Percentiles rank a stretch among this genome's conserved stretches.
phyloP scores from a whole-genome alignment of 2,888 invertebrate genomes.

The Nemotelus nigrinus region DNA sequence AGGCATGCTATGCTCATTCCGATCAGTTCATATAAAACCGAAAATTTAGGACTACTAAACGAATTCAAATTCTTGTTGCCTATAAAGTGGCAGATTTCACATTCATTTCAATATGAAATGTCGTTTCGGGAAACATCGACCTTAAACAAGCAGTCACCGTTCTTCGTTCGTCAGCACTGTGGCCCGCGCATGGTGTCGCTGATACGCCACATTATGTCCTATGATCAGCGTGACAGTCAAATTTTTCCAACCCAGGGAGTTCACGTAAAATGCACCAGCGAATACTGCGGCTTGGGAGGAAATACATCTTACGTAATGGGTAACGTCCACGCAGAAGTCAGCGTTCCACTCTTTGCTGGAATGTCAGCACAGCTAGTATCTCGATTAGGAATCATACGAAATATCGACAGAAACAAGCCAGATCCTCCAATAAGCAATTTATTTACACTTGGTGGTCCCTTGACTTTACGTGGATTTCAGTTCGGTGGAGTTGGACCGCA shows the following conservation, averaged over 20 bases:
- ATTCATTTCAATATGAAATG: constrained; percentile 90
- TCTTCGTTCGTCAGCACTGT: constrained; percentile 82
- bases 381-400: constrained; percentile 59
- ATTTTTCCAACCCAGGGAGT: constrained; percentile 83
- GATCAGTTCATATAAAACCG: constrained; percentile 76
- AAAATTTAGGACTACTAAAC: constrained; percentile 79
- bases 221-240: constrained; percentile 81
- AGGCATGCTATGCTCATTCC: constrained; percentile 51
- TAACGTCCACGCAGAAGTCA: constrained; percentile 78
- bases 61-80: constrained; percentile 80
- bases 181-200: constrained; percentile 92
- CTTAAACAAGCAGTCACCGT: constrained; percentile 78
- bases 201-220: constrained; percentile 79
- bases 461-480: constrained; percentile 87
- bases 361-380: constrained; percentile 61
- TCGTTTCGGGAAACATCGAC: constrained; percentile 82
- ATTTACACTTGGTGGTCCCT: constrained; percentile 79
- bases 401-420: constrained; percentile 57
- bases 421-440: constrained; percentile 61
- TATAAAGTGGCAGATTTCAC: constrained; percentile 71
- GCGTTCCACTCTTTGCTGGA: constrained; percentile 70
- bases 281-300: constrained; percentile 88
- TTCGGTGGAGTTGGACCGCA: constrained; percentile 89
- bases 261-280: constrained; percentile 78
- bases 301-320: constrained; percentile 90